Evolutionary conservation across 2,797 vertebrate genomes (phyloP).

Genomic region (Micromesistius poutassou): DNA sequence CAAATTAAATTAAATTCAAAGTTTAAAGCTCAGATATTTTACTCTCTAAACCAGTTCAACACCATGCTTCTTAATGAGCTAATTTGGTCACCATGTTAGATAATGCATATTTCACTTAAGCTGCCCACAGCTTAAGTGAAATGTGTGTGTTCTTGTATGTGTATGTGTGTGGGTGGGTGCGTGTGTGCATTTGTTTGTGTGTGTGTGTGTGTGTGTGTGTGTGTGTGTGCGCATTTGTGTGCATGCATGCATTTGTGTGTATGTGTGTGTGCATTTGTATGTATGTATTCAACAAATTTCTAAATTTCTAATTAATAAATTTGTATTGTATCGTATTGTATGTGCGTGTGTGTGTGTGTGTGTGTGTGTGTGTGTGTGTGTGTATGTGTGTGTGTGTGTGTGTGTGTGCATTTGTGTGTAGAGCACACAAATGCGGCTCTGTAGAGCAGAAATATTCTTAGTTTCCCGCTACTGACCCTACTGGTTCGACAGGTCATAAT

Average conservation of each 20-base stretch:
- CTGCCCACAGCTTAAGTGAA: too few relatives aligned
- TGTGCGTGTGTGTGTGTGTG: too few relatives aligned
- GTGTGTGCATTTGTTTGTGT: neutral
- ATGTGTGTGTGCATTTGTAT: neutral
- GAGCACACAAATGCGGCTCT: too few relatives aligned
- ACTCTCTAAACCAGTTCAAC: neutral
- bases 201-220: constrained; percentile 1
- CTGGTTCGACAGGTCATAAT: neutral
- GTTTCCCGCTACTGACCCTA: neutral
- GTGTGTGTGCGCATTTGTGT: neutral
- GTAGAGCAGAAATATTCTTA: too few relatives aligned
- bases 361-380: too few relatives aligned
- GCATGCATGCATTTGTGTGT: neutral
- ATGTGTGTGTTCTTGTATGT: constrained; percentile 17
- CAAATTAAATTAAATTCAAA: too few relatives aligned
- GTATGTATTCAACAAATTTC: too few relatives aligned
- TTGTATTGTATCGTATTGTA: too few relatives aligned
- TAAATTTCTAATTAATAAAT: too few relatives aligned
- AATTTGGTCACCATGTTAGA: constrained; percentile 10
- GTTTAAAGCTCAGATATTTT: neutral
- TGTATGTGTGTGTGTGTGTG: too few relatives aligned
- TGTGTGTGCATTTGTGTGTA: neutral
- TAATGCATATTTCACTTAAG: neutral
- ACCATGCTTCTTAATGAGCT: neutral
- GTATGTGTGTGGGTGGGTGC: constrained; percentile 1